Conservation (phyloP, 2,797 vertebrate species). For the Danio jaintianensis region DNA sequence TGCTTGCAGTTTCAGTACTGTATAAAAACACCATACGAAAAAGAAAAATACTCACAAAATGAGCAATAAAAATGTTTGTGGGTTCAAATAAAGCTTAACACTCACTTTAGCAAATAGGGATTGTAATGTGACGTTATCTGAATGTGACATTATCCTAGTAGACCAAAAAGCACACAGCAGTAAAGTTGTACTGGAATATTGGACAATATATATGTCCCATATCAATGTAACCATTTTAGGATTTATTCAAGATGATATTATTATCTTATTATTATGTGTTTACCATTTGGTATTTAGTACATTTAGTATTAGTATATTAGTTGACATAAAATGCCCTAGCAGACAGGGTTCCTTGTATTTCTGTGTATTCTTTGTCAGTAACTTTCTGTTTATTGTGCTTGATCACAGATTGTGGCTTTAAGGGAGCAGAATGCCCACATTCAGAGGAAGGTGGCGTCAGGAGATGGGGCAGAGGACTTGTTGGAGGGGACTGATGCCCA, state of each 20-base stretch:
- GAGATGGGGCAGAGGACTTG: conserved; percentile 89
- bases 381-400: conserved; percentile 56
- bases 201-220: too few species aligned
- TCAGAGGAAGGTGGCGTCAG: conserved; percentile 94
- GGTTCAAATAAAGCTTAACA: conserved; percentile 44
- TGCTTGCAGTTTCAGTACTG: not conserved
- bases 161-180: not conserved
- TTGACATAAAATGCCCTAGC: not conserved
- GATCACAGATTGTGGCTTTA: conserved; percentile 91
- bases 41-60: conserved; percentile 43
- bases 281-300: not conserved
- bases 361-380: not conserved
- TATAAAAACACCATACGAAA: not conserved
- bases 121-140: conserved; percentile 51
- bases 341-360: not conserved
- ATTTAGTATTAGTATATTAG: too few species aligned
- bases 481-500: conserved; percentile 90
- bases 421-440: conserved; percentile 98
- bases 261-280: not conserved
- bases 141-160: not conserved
- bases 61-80: conserved; percentile 44
- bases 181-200: not conserved
- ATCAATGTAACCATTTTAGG: not conserved
- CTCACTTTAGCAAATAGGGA: conserved; percentile 60
- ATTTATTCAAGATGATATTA: not conserved